Conservation (phyloP, 2,113 vertebrate species). For the Empidonax alnorum region DNA sequence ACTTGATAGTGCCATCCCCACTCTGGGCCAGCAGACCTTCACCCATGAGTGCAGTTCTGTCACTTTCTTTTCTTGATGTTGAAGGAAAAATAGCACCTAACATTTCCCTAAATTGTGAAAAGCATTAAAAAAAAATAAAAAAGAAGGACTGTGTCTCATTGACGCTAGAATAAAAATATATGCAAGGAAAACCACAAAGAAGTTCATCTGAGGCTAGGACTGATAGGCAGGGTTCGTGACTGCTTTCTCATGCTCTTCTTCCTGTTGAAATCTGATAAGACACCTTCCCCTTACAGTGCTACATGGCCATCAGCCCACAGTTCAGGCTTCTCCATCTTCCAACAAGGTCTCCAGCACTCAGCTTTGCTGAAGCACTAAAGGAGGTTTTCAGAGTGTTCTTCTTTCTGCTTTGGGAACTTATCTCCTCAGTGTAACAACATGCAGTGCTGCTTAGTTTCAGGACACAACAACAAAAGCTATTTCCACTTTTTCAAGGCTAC, state of each 20-base stretch:
- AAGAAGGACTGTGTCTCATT: background rate
- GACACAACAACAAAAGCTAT: background rate
- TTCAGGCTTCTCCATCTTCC: background rate
- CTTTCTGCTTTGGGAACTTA: background rate
- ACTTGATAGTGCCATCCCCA: background rate
- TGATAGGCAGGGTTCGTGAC: background rate
- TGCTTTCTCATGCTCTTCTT: background rate
- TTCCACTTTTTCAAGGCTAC: background rate
- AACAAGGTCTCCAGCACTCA: background rate
- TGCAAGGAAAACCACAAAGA: background rate
- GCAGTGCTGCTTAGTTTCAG: background rate
- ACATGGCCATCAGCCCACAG: background rate
- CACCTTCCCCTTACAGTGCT: background rate
- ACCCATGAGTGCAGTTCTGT: background rate
- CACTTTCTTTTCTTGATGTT: background rate
- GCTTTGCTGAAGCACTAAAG: background rate
- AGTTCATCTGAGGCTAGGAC: background rate
- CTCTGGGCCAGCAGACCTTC: background rate
- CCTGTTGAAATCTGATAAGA: background rate
- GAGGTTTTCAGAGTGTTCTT: background rate
- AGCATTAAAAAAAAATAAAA: background rate
- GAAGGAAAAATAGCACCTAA: background rate
- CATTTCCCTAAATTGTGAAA: background rate
- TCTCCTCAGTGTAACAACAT: background rate
- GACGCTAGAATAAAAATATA: constrained; percentile 11